Evolutionary conservation across 2,797 vertebrate genomes (phyloP), one percentile per base, ranked within the genome.

Genomic region (Lutjanus campechanus): DNA sequence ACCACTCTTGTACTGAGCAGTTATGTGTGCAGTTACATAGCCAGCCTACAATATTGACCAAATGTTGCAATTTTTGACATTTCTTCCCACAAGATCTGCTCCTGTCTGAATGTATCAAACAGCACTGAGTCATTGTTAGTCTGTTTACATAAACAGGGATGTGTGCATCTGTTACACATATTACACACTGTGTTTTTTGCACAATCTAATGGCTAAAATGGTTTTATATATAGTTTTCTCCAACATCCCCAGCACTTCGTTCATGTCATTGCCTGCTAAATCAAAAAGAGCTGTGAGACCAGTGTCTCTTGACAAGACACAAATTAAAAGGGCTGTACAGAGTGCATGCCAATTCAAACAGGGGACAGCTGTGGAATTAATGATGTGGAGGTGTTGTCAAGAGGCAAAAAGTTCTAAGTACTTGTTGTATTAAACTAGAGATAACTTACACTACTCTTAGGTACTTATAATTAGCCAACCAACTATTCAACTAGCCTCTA

Each of bases 361-460:
- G 54, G 16, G 51, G 79, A 55, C 53, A 61, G 40, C 59, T 69
- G 54, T 72, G 69, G 73, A 86, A 82, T 85, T 60, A 82, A 82
- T 71, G 58, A 79, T 66, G 75, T 46, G 63, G 20, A 44, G 13
- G 0, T 36, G 41, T 46, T 78, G 59, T 77, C 73, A 70, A 77
- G 79, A 75, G 47, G 43, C 53, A 20, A 82, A 56, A 76, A 71
- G 19, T 29, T 15, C 13, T 36, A 11, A 43, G 47, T 51, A 15
- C n/a, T 63, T 19, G 44, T 63, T 19, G 44, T 41, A 58, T 46
- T 62, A 56, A 65, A 64, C 6, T 60, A 22, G 49, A 76, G 46
- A 16, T 10, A 61, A n/a, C 8, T 49, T 2, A 1, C 36, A 13
- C 7, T 49, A 20, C 3, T 66, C n/a, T 43, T 16, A 4, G 12